These are phyloP conservation scores for Lagocephalus sceleratus DNA, from an alignment of 2,797 vertebrate genomes.

Conservation along the genomic window DNA sequence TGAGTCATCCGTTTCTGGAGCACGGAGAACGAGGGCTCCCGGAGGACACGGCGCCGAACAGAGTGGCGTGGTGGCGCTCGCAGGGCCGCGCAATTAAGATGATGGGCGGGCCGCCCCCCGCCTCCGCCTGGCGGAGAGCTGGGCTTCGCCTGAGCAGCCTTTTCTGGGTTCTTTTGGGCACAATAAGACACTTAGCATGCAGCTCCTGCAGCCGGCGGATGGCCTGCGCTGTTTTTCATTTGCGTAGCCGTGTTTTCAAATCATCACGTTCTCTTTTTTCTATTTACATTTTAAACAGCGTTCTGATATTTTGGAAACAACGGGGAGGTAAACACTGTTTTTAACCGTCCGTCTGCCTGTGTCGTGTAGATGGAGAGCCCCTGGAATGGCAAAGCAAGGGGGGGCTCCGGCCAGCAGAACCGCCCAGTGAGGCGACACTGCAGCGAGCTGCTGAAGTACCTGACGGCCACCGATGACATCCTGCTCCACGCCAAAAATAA, in stretches of 20 bases:
- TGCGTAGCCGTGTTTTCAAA: too few relatives aligned
- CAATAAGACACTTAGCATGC: conserved; percentile 36
- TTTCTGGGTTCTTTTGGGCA: conserved; percentile 30
- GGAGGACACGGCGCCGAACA: conserved; percentile 64
- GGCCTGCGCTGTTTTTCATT: conserved; percentile 4
- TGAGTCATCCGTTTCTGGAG: conserved; percentile 78
- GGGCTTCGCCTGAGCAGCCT: conserved; percentile 44
- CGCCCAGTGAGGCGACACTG: conserved; percentile 95
- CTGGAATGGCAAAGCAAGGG: conserved; percentile 93
- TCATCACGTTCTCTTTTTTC: too few relatives aligned
- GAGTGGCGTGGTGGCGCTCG: conserved; percentile 59
- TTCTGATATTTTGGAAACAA: background rate
- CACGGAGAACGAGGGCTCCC: conserved; percentile 73
- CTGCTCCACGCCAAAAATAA: conserved; percentile 90
- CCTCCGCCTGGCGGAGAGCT: conserved; percentile 53
- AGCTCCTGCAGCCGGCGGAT: conserved; percentile 16
- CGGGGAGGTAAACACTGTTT: conserved; percentile 25
- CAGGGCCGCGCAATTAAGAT: conserved; percentile 74
- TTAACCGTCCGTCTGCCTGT: conserved; percentile 5
- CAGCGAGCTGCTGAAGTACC: conserved; percentile 99
- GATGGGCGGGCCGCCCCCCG: conserved; percentile 66
- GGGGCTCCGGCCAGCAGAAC: conserved; percentile 89
- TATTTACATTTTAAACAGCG: too few relatives aligned
- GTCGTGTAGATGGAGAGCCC: conserved; percentile 87
- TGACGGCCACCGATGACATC: conserved; percentile 94